phyloP scores from a whole-genome alignment of 2,888 invertebrate species.

The Eilema depressum region DNA sequence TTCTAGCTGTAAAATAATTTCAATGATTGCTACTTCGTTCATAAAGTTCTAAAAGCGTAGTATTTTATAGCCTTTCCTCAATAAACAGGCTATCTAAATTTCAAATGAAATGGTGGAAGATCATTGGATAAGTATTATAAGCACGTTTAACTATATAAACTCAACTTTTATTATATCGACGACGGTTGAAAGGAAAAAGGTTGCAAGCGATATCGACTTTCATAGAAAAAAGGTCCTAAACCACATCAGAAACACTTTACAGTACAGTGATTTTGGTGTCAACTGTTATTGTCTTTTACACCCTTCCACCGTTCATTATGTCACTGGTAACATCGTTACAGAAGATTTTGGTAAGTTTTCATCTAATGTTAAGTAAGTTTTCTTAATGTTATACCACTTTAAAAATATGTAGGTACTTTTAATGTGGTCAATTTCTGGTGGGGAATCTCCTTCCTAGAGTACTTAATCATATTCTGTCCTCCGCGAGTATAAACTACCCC shows the following conservation, averaged over 20 bases:
- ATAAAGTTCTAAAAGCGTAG: background rate
- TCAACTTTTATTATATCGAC: background rate
- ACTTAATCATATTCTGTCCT: too few relatives aligned
- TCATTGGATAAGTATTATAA: background rate
- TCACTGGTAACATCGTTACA: too few relatives aligned
- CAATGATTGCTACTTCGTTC: background rate
- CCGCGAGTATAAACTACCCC: too few relatives aligned
- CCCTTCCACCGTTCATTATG: too few relatives aligned
- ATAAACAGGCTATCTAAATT: background rate
- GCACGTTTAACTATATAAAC: background rate
- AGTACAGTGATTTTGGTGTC: background rate
- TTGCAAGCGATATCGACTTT: background rate
- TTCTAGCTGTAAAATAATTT: background rate
- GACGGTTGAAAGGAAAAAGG: background rate
- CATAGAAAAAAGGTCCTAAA: too few relatives aligned
- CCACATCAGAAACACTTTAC: background rate
- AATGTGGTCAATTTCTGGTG: too few relatives aligned
- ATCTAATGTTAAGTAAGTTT: too few relatives aligned
- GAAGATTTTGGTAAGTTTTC: too few relatives aligned
- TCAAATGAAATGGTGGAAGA: background rate
- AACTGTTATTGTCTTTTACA: too few relatives aligned
- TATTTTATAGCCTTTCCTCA: conserved; percentile 4
- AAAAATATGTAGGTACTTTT: too few relatives aligned
- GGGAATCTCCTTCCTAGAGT: too few relatives aligned
- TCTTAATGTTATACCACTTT: too few relatives aligned